Conservation (phyloP, 53 echinoderm and acorn worm species). For the Mesocentrotus franciscanus region DNA sequence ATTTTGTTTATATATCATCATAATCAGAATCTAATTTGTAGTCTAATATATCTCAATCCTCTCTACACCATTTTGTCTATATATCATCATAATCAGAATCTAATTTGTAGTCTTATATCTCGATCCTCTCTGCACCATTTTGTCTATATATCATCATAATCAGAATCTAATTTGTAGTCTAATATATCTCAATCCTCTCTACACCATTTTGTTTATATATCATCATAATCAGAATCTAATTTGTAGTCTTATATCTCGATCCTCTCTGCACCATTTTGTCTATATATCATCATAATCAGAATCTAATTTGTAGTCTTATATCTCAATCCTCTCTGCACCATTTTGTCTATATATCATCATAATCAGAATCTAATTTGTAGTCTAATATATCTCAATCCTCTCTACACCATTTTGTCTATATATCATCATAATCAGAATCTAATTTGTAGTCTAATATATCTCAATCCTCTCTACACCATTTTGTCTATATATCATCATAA, state of each 20-base stretch:
- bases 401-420: no score
- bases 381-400: background rate
- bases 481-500: no score
- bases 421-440: background rate
- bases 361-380: background rate
- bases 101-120: background rate
- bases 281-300: background rate
- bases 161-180: background rate
- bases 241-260: background rate
- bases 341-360: no score
- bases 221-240: background rate
- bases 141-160: background rate
- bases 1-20: no score
- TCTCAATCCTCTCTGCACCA: background rate
- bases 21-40: background rate
- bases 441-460: background rate
- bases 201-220: no score
- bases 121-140: no score
- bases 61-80: no score
- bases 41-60: background rate
- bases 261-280: no score
- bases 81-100: background rate
- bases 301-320: background rate
- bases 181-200: background rate
- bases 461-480: background rate